These are phyloP conservation scores for honey bee (Apis mellifera) DNA, from an alignment of 1,140 invertebrate genomes.

Conservation along the genomic window DNA sequence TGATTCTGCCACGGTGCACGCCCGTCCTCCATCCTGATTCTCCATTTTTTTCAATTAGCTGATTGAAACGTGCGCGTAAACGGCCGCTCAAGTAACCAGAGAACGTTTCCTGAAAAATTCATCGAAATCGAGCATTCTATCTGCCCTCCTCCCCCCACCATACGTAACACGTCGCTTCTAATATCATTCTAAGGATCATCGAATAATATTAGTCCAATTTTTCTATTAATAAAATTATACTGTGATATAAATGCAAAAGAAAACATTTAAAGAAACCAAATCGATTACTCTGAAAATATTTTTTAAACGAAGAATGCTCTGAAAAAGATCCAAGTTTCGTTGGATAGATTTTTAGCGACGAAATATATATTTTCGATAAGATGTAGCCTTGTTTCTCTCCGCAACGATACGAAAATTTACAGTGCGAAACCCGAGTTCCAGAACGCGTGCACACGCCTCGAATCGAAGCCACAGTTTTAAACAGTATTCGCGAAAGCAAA, in stretches of 20 bases:
- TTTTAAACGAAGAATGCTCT: too few species aligned
- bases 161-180: too few species aligned
- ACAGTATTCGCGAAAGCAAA: conserved; percentile 9
- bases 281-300: too few species aligned
- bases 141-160: neutral
- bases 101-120: neutral
- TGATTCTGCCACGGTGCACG: conserved; percentile 45
- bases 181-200: too few species aligned
- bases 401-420: neutral
- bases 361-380: too few species aligned
- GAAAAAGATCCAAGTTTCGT: too few species aligned
- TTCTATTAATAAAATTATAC: too few species aligned
- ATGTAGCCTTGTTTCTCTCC: too few species aligned
- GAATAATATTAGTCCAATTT: too few species aligned
- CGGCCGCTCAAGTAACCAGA: neutral
- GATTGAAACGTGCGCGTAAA: conserved; percentile 45
- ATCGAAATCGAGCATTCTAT: neutral
- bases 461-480: conserved; percentile 16
- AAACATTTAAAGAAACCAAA: too few species aligned
- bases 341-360: too few species aligned
- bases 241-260: too few species aligned
- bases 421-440: neutral
- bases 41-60: conserved; percentile 62
- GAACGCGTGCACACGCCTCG: neutral
- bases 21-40: conserved; percentile 40